Evolutionary conservation across 2,797 vertebrate genomes (phyloP), one percentile per base, ranked within the genome.

Genomic region (Poeciliopsis paucimaculata): DNA sequence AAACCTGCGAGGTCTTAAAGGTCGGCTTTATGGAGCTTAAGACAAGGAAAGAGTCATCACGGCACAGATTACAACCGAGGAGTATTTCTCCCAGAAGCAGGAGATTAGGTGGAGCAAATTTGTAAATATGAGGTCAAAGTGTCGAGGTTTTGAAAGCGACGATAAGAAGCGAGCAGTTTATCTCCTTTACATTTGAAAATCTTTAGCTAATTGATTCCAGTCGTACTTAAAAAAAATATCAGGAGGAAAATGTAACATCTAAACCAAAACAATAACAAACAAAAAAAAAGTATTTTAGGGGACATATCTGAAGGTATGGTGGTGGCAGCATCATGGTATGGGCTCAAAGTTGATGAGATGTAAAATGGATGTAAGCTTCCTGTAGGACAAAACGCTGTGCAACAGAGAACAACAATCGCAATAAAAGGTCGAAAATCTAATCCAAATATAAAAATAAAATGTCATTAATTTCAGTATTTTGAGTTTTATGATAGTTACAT

Each of bases 1-100:
- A 73, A 79, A 91, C 85, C 77, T 78, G 78, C 45, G 41, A 75
- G 57, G 51, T 77, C 82, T 84, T 57, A 71, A 57, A 79, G 80
- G 80, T 53, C 66, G 13, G 2, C 45, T 68, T 53, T 53, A 57
- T 26, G 9, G 18, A 76, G 60, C 36, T 84, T 73, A 60, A 53
- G 66, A 76, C 7, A 15, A 20, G 15, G 15, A 8, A 72, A 62
- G 53, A 74, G n/a, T 47, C 55, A 47, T 66, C 70, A 46, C 1
- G 6, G 43, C 13, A 53, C 23, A 81, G 79, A 83, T 79, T 75
- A 81, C 83, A 78, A 71, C 60, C 66, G 79, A 49, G 3, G 1
- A 77, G 23, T 34, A 49, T 8, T 66, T n/a, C 34, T 47, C 7
- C 15, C 28, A 57, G 49, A 46, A 53, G 15, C 51, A 46, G 23